phyloP scores from a whole-genome alignment of 2,113 vertebrate species.

The Myrmophylax atrothorax region DNA sequence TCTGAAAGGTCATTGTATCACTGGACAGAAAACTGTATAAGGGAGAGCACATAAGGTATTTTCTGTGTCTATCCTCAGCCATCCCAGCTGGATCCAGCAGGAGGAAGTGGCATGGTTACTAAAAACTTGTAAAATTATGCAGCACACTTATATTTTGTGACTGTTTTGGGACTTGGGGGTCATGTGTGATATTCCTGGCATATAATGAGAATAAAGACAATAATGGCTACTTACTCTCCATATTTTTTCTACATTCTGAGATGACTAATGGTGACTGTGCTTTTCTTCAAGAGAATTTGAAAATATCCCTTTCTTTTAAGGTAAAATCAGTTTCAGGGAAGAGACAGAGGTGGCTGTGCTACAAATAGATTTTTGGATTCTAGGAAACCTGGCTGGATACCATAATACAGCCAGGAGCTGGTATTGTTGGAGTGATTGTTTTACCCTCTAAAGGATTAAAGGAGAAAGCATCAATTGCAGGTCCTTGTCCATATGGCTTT shows the following conservation, averaged over 20 bases:
- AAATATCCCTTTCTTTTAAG: background rate
- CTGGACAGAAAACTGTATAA: background rate
- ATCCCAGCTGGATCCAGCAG: background rate
- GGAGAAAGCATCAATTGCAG: background rate
- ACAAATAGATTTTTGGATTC: background rate
- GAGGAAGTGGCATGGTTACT: background rate
- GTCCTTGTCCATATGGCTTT: background rate
- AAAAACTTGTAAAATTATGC: background rate
- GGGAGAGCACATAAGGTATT: background rate
- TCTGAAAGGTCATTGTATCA: background rate
- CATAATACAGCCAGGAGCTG: background rate
- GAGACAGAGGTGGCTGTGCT: background rate
- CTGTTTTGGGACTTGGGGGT: background rate
- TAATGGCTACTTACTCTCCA: background rate
- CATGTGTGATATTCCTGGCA: background rate
- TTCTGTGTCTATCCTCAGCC: background rate
- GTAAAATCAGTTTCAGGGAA: background rate
- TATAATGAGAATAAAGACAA: background rate
- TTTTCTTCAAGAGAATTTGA: background rate
- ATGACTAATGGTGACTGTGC: background rate
- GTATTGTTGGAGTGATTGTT: background rate
- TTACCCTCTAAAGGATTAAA: background rate
- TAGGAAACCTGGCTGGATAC: background rate
- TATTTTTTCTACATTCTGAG: background rate
- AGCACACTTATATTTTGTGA: rapidly evolving